Conservation (phyloP, 2,888 invertebrate genomes). For the Philereme vetulata region DNA sequence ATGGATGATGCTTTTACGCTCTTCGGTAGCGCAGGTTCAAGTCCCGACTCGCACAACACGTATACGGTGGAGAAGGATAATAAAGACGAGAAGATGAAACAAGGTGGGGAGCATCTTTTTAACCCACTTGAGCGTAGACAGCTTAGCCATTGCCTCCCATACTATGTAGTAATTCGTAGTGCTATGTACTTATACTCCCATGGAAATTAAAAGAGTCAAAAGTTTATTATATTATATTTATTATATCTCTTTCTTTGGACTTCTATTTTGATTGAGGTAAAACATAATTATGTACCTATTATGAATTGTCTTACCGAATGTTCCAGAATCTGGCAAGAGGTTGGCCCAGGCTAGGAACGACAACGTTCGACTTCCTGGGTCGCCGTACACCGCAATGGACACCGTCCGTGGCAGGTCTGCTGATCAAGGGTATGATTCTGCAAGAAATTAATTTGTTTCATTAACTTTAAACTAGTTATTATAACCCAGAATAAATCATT, state of each 20-base stretch:
- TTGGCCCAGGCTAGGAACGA: conserved; percentile 74
- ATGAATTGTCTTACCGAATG: background rate
- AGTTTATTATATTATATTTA: too few species aligned
- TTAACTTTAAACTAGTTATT: too few species aligned
- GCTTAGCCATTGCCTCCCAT: too few species aligned
- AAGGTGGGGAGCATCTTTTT: conserved; percentile 31
- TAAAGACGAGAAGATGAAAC: conserved; percentile 44
- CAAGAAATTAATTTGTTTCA: too few species aligned
- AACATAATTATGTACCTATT: background rate
- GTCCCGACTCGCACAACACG: conserved; percentile 70
- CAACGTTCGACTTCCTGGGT: conserved; percentile 70
- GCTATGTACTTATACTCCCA: too few species aligned
- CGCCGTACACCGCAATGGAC: conserved; percentile 62
- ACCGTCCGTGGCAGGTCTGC: conserved; percentile 68
- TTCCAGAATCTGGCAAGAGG: conserved; percentile 33
- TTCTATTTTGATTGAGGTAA: background rate
- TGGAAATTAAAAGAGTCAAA: too few species aligned
- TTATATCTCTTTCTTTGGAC: too few species aligned
- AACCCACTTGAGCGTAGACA: too few species aligned
- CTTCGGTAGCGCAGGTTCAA: conserved; percentile 86
- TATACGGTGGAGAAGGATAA: conserved; percentile 52
- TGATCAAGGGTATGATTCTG: conserved; percentile 47
- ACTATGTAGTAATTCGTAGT: too few species aligned
- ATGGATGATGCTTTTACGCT: conserved; percentile 91
- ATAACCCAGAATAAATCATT: too few species aligned